These are phyloP conservation scores for Melanerpes aurifrons DNA, from an alignment of 2,113 vertebrate species.

Conservation along the genomic window DNA sequence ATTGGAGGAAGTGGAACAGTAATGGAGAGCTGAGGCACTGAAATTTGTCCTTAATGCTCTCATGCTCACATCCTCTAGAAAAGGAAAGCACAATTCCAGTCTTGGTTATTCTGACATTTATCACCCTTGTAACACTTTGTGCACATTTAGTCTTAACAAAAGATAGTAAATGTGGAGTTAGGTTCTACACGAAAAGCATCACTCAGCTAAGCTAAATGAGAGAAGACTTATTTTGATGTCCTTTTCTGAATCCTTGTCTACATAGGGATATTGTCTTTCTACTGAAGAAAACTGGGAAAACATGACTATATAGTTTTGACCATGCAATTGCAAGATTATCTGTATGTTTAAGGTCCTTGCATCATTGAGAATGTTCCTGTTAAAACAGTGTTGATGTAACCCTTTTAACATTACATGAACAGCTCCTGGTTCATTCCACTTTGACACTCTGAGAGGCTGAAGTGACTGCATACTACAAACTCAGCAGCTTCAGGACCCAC, in stretches of 20 bases:
- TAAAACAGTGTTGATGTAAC: background rate
- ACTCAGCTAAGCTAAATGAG: background rate
- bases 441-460: accelerated
- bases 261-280: background rate
- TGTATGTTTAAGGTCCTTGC: background rate
- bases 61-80: background rate
- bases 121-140: background rate
- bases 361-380: background rate
- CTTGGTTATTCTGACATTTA: background rate
- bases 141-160: background rate
- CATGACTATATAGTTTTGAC: background rate
- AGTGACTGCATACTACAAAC: background rate
- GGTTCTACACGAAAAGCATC: background rate
- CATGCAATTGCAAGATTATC: background rate
- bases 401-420: background rate
- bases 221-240: background rate
- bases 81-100: background rate
- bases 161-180: background rate
- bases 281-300: background rate
- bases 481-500: background rate
- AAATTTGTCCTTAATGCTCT: background rate
- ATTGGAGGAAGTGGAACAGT: background rate
- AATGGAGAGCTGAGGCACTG: background rate
- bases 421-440: accelerated
- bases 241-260: background rate